These are phyloP conservation scores for Lemur catta DNA, from an alignment of 2,797 vertebrate genomes.

Conservation along the genomic window DNA sequence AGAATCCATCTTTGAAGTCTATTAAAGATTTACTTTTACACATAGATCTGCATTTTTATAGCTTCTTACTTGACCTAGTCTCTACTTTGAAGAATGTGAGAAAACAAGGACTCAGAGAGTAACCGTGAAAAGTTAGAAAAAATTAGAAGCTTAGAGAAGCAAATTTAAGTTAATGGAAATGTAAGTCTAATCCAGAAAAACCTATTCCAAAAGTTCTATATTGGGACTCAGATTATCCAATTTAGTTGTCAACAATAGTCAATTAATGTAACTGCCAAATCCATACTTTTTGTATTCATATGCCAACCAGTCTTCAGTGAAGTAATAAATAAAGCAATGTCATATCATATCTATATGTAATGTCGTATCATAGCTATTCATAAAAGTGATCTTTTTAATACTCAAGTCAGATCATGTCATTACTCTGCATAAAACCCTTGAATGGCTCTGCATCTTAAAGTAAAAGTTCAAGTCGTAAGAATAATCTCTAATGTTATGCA, in stretches of 20 bases:
- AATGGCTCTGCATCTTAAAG: background rate
- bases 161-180: constrained; percentile 24
- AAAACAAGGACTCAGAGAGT: background rate
- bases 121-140: background rate
- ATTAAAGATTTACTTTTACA: background rate
- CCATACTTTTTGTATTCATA: background rate
- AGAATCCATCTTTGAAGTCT: background rate
- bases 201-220: background rate
- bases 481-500: background rate
- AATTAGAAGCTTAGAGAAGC: background rate
- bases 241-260: constrained; percentile 33
- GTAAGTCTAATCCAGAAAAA: background rate
- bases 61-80: background rate
- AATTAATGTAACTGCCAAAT: background rate
- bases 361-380: background rate
- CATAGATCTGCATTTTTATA: background rate
- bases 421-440: background rate
- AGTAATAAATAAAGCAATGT: background rate
- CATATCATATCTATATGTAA: background rate
- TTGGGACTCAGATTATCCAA: constrained; percentile 9
- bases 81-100: background rate
- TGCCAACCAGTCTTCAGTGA: background rate
- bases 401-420: background rate
- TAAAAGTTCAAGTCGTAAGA: background rate
- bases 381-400: background rate